phyloP scores from a whole-genome alignment of 2,888 invertebrate genomes.

The Idaea dimidiata region DNA sequence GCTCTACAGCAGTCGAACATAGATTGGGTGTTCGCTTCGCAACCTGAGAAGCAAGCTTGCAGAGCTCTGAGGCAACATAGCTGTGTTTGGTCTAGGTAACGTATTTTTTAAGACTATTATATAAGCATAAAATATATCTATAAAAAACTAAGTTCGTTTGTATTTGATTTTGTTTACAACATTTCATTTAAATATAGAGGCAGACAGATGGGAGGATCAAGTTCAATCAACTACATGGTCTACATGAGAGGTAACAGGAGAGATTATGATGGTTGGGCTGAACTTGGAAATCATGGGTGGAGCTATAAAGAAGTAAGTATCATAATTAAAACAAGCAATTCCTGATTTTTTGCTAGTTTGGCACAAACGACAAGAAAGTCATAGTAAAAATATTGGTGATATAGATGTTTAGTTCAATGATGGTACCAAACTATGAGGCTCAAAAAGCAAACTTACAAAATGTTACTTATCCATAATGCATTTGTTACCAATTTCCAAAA shows the following conservation, averaged over 20 bases:
- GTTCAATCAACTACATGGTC: slow-evolving; percentile 83
- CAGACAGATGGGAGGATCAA: slow-evolving; percentile 84
- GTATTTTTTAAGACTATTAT: background rate
- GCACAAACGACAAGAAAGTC: background rate
- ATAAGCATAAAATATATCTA: background rate
- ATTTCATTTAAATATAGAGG: slow-evolving; percentile 55
- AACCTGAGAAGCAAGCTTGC: slow-evolving; percentile 80
- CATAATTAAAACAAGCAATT: background rate
- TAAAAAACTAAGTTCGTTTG: background rate
- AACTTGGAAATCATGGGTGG: slow-evolving; percentile 82
- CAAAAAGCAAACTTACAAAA: too few species aligned
- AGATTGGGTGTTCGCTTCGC: slow-evolving; percentile 84
- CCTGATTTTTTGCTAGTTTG: background rate
- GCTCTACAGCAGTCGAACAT: slow-evolving; percentile 80
- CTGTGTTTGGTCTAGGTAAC: slow-evolving; percentile 78
- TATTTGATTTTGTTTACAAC: background rate
- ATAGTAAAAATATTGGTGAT: background rate
- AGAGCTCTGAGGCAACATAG: slow-evolving; percentile 70
- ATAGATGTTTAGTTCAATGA: too few species aligned
- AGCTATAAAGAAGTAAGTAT: slow-evolving; percentile 73
- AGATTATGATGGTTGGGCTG: slow-evolving; percentile 84
- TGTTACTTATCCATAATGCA: too few species aligned
- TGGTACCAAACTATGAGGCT: too few species aligned
- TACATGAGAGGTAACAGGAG: slow-evolving; percentile 78
- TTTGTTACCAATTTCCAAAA: too few species aligned